Evolutionary conservation across 1,140 invertebrate genomes (phyloP), one percentile per base, ranked within the genome.

Genomic region (Fopius arisanus): DNA sequence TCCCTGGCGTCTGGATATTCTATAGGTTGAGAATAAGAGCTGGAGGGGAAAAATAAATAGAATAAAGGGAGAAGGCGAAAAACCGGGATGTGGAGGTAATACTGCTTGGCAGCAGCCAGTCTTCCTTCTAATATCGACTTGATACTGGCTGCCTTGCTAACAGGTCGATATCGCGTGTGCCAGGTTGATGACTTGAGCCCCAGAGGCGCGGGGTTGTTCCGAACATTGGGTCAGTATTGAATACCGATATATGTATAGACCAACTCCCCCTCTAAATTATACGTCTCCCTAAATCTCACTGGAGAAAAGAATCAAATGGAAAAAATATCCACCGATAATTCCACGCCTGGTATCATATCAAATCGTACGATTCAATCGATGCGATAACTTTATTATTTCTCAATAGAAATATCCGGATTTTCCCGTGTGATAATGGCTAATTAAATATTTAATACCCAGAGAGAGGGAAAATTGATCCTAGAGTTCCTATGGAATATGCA

Each of bases 131-230:
- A 67, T 73, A 73, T 73, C 71, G 71, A 73, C 71, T 73, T 73
- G 71, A 73, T 67, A 43, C 65, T 73, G 71, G 65, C 71, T 28
- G 71, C 63, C 31, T 65, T 73, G 41, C 65, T 73, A 73, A 73
- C 71, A 73, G 71, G 71, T 73, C 71, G 71, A 73, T 73, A 73
- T 73, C 71, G 71, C 71, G 71, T 73, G 71, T 73, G 63, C 65
- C 65, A 62, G 63, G 65, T 67, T 73, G 71, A 73, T 73, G 71
- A 73, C 71, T 73, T 73, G 28, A 72, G 70, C 41, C 59, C 29
- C 40, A 70, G 48, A 70, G 43, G 21, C 65, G 40, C 65, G 40
- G 41, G 63, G 14, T 67, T 67, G 43, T 73, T 73, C 40, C 16
- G 41, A 26, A 67, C 37, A 73, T 67, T 73, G 65, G 71, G 71